These are phyloP conservation scores for Blera fallax DNA, from an alignment of 2,888 invertebrate species.

Conservation along the genomic window DNA sequence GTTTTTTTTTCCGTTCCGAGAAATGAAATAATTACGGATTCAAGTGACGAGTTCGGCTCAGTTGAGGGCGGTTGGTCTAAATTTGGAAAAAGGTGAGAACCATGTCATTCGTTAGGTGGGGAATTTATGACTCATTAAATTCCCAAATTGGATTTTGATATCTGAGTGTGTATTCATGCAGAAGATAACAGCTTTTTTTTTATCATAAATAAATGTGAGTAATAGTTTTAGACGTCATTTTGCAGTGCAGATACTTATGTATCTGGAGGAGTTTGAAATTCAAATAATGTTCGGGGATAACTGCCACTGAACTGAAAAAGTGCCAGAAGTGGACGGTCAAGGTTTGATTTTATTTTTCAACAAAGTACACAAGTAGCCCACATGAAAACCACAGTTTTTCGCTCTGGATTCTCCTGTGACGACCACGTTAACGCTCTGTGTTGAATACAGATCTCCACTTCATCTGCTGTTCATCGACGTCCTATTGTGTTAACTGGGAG, in stretches of 20 bases:
- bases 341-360: too few species aligned
- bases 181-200: constrained; percentile 11
- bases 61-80: constrained; percentile 52
- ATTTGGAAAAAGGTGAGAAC: constrained; percentile 66
- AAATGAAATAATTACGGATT: constrained; percentile 61
- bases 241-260: neutral
- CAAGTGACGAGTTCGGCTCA: constrained; percentile 27
- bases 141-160: neutral
- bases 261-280: too few species aligned
- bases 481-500: too few species aligned
- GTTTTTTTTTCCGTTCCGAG: constrained; percentile 62
- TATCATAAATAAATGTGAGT: constrained; percentile 3
- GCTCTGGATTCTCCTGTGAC: too few species aligned
- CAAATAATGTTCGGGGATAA: too few species aligned
- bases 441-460: too few species aligned
- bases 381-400: too few species aligned
- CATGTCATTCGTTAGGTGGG: constrained; percentile 29
- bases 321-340: too few species aligned
- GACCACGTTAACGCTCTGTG: too few species aligned
- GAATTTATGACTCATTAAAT: constrained; percentile 58
- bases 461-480: too few species aligned
- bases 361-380: too few species aligned
- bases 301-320: too few species aligned
- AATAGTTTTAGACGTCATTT: neutral
- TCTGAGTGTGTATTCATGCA: neutral